Conservation (phyloP, 2,113 vertebrate species). For the Platycercus adscitus region DNA sequence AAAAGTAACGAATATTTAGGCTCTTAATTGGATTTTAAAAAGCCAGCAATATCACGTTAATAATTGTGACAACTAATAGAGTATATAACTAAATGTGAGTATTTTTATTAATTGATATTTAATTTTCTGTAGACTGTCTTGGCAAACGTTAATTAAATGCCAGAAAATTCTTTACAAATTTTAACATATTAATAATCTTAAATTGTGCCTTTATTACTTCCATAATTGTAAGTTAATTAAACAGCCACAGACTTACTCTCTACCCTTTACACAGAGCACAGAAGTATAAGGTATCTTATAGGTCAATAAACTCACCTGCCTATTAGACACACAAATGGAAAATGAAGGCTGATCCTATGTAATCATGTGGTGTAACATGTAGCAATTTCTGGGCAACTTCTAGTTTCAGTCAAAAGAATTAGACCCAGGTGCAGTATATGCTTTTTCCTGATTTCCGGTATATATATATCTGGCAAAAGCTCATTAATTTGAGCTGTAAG, state of each 20-base stretch:
- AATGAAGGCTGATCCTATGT: not conserved
- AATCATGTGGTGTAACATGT: not conserved
- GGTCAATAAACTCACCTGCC: not conserved
- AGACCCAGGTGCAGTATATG: fast-evolving
- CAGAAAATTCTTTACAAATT: constrained; percentile 71
- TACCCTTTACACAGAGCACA: not conserved
- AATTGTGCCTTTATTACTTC: constrained; percentile 70
- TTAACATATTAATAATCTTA: constrained; percentile 68
- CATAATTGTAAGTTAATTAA: constrained; percentile 71
- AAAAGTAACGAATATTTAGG: constrained; percentile 72
- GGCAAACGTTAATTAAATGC: constrained; percentile 76
- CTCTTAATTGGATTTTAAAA: constrained; percentile 77
- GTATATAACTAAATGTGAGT: constrained; percentile 72
- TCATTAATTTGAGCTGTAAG: not conserved
- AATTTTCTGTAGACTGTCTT: constrained; percentile 72
- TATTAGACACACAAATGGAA: not conserved
- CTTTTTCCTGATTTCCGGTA: not conserved
- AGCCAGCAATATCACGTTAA: constrained; percentile 67
- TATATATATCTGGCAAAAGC: not conserved
- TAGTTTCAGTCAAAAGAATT: not conserved
- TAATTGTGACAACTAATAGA: constrained; percentile 76
- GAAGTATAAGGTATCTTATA: not conserved
- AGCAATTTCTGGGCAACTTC: not conserved
- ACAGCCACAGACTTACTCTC: not conserved
- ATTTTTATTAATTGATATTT: constrained; percentile 74